phyloP scores from a whole-genome alignment of 2,888 invertebrate genomes.

The Drosophila longiperda region DNA sequence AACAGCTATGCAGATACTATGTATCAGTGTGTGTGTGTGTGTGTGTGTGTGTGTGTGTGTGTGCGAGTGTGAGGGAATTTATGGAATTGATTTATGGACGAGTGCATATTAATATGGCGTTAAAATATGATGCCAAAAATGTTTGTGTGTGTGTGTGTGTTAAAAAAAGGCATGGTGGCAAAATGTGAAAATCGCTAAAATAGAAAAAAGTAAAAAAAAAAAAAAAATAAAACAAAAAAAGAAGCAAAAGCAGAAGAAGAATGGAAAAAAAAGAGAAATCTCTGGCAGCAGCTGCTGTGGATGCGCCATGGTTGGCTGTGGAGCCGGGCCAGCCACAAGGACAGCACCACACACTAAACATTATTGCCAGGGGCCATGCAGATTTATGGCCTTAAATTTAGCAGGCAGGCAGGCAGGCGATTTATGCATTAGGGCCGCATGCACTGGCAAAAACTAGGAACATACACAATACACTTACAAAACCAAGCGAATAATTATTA shows the following conservation, averaged over 20 bases:
- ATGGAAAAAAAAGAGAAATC: background rate
- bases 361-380: conserved; percentile 66
- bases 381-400: conserved; percentile 69
- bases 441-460: background rate
- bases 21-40: background rate
- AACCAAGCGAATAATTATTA: background rate
- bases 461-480: background rate
- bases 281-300: conserved; percentile 36
- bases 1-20: background rate
- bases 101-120: conserved; percentile 80
- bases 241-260: background rate
- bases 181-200: conserved; percentile 1
- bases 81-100: conserved; percentile 66
- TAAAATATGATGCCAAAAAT: conserved; percentile 79
- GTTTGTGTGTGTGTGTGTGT: conserved; percentile 59
- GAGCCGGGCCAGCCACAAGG: conserved; percentile 50
- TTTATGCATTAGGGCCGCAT: conserved; percentile 44
- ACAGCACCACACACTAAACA: conserved; percentile 66
- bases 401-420: conserved; percentile 39
- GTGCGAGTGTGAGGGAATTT: conserved; percentile 10
- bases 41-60: conserved; percentile 15
- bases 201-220: conserved; percentile 34
- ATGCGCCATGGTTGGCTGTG: conserved; percentile 22
- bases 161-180: conserved; percentile 2
- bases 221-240: conserved; percentile 14